Base-by-base conservation (phyloP, 2,113 vertebrate species). In the Crotophaga sulcirostris region DNA sequence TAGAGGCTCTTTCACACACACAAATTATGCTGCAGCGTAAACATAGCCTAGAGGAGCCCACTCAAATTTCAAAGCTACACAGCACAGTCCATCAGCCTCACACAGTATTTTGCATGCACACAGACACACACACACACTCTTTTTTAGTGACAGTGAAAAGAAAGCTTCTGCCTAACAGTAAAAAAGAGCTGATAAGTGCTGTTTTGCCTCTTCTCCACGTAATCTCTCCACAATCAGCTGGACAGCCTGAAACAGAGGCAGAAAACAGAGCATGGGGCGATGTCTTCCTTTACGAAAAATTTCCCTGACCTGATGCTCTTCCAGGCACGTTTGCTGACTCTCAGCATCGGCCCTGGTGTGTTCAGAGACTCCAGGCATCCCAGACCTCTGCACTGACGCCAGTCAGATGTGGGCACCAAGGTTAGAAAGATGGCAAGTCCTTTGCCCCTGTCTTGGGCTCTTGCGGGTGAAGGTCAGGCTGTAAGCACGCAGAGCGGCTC, bases 61-160 rank as follows among this genome's bases (percentile, higher is more conserved):
- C 95, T 96, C 89, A 5, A 16, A 94, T 97, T 97, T 95, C 96
- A 97, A 94, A 97, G 96, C 88, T 55, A 12, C 84, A 17, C 10
- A 5, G 93, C 13, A 1, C 62, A 34, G 88, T 89, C 94, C n/a
- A 6, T 26, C 83, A 86, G 87, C 72, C 88, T 73, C 85, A 11
- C 92, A 31, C n/a, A 12, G 79, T 16, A 40, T 67, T 92, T 70
- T 77, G 63, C 52, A 13, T 58, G 11, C 67, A 33, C 51, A 33
- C 33, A 25, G 20, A 6, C 74, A 4, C 38, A 16, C 28, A 25
- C n/a, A 40, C 77, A 18, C 29, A 36, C 56, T 19, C 60, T 40
- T 51, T 36, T 86, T 60, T 49, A 31, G 68, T 24, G 89, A 49
- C 87, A 79, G 20, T 6, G 69, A 74, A 56, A 38, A 70, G 82